A percentile compares a stretch with the other conserved stretches of the same genome.
Conservation (phyloP, 2,797 vertebrate species). For the Enteromius mattozi region DNA sequence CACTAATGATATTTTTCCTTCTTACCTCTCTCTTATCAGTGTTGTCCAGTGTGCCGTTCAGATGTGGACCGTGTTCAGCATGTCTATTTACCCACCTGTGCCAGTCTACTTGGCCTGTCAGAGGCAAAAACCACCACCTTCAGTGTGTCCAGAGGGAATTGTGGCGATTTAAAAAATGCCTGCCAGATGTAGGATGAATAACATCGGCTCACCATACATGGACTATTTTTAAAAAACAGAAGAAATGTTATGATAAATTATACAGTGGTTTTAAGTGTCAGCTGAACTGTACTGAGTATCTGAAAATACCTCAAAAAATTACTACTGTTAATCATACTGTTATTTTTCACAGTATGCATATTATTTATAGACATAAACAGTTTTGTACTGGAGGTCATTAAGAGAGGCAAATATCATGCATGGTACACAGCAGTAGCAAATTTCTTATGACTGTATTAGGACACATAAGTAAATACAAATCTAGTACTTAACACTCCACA, state of each 20-base stretch:
- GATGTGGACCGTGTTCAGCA: slow-evolving; percentile 83
- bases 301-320: neutral
- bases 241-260: neutral
- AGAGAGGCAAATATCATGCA: neutral
- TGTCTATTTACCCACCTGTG: slow-evolving; percentile 84
- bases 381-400: neutral
- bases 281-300: neutral
- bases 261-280: neutral
- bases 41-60: slow-evolving; percentile 83
- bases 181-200: slow-evolving; percentile 36
- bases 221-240: neutral
- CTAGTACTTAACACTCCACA: slow-evolving; percentile 30
- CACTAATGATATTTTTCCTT: neutral
- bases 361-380: neutral
- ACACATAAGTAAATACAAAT: neutral
- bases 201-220: neutral
- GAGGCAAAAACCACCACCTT: slow-evolving; percentile 14
- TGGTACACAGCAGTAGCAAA: neutral
- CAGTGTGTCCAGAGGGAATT: slow-evolving; percentile 57
- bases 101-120: slow-evolving; percentile 82
- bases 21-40: slow-evolving; percentile 67
- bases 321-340: slow-evolving; percentile 22
- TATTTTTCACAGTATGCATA: slow-evolving; percentile 20
- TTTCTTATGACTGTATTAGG: neutral
- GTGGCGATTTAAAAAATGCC: slow-evolving; percentile 49